phyloP scores from a whole-genome alignment of 1,140 invertebrate species.

The Plutomurus gul region DNA sequence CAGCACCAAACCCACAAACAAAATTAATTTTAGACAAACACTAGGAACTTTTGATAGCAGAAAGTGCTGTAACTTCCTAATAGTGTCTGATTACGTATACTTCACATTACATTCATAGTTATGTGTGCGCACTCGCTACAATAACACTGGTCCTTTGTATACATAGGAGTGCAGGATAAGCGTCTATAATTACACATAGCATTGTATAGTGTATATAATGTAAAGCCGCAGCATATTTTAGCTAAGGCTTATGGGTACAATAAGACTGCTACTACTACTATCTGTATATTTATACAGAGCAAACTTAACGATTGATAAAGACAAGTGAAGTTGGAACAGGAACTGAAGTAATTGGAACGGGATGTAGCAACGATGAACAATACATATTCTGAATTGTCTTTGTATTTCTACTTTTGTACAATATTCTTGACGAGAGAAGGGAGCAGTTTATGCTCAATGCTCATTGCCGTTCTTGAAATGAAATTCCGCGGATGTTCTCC shows the following conservation, averaged over 20 bases:
- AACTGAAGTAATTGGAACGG: not conserved
- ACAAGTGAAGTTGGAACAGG: not conserved
- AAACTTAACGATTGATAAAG: not conserved
- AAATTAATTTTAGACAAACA: conserved; percentile 14
- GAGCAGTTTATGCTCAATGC: not conserved
- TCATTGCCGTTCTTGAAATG: not conserved
- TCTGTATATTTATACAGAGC: not conserved
- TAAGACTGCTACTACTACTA: not conserved
- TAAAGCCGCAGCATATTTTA: too few species aligned
- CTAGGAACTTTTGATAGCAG: not conserved
- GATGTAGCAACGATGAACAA: not conserved
- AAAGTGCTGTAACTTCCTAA: not conserved
- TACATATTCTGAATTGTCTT: conserved; percentile 8
- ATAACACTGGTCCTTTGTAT: too few species aligned
- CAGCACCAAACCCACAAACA: not conserved
- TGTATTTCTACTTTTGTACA: not conserved
- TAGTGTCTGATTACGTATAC: too few species aligned
- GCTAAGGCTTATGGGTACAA: not conserved
- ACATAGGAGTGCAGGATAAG: too few species aligned
- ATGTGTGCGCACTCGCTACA: not conserved
- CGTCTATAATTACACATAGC: not conserved
- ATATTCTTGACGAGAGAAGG: not conserved
- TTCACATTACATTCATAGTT: not conserved
- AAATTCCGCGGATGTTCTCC: conserved; percentile 15
- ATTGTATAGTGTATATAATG: not conserved